phyloP scores from a whole-genome alignment of 2,113 vertebrate genomes.

The Leptosomus discolor region DNA sequence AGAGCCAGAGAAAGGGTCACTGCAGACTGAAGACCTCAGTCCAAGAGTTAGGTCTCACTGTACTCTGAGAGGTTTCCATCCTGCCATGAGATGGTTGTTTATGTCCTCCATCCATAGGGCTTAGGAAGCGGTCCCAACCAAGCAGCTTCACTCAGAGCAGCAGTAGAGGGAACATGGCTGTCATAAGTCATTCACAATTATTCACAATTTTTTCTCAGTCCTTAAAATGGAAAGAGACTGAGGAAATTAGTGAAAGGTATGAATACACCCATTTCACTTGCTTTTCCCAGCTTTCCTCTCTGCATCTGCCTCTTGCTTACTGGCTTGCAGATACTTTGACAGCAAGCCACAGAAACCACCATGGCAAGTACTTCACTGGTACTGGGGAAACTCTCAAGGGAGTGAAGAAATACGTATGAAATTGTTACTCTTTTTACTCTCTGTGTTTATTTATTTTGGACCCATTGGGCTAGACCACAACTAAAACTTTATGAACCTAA shows the following conservation, averaged over 20 bases:
- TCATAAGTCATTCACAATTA: not conserved
- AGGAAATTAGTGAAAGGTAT: not conserved
- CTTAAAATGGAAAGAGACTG: not conserved
- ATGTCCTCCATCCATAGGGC: not conserved
- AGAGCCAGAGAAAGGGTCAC: not conserved
- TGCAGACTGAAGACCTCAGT: not conserved
- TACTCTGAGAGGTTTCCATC: not conserved
- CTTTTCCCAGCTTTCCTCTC: not conserved
- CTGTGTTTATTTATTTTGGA: slow-evolving; percentile 80
- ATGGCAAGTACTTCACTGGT: slow-evolving; percentile 37
- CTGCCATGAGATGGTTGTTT: not conserved
- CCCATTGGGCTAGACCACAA: slow-evolving; percentile 64
- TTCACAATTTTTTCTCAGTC: not conserved
- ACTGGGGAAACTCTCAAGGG: not conserved
- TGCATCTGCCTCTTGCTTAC: not conserved
- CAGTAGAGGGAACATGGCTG: not conserved
- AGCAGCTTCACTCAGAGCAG: not conserved
- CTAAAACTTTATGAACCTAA: slow-evolving; percentile 80
- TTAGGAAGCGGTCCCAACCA: not conserved
- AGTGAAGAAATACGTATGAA: slow-evolving; percentile 51
- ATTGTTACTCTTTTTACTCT: slow-evolving; percentile 68
- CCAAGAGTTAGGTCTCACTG: not conserved
- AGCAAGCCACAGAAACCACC: slow-evolving; percentile 37
- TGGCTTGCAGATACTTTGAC: not conserved
- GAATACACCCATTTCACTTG: not conserved